These are phyloP conservation scores for Macaria liturata DNA, from an alignment of 2,888 invertebrate genomes.

Conservation along the genomic window DNA sequence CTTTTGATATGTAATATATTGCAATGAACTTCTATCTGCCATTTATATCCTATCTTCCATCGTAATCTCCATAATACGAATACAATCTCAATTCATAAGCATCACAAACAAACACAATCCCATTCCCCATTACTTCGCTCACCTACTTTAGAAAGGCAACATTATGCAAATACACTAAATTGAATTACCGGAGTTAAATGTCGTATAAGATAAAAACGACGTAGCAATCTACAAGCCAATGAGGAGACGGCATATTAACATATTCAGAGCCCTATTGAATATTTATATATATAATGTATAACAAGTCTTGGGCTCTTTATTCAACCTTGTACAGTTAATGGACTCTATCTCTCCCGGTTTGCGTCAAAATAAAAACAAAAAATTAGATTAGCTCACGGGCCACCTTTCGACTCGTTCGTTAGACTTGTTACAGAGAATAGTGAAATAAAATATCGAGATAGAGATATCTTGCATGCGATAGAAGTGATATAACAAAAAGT, in stretches of 20 bases:
- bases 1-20: no score
- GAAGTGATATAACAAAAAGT: no score
- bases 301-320: conserved; percentile 58
- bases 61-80: not conserved
- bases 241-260: conserved; percentile 79
- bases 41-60: no score
- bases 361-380: conserved; percentile 66
- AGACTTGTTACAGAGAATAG: no score
- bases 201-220: conserved; percentile 83
- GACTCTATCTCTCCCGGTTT: conserved; percentile 66
- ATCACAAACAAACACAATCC: conserved; percentile 42
- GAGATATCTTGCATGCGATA: no score
- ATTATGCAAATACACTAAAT: conserved; percentile 83
- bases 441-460: no score
- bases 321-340: conserved; percentile 76
- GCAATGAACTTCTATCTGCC: no score
- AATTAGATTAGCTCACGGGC: conserved; percentile 36
- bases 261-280: conserved; percentile 81
- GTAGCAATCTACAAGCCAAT: conserved; percentile 81
- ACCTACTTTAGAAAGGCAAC: conserved; percentile 77
- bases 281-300: conserved; percentile 66
- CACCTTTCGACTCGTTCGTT: conserved; percentile 17
- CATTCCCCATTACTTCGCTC: conserved; percentile 68
- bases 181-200: conserved; percentile 84
- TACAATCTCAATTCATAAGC: conserved; percentile 40